Evolutionary conservation across 1,140 invertebrate species (phyloP), one percentile per base, ranked within the genome.

Genomic region (Melitaea cinxia): DNA sequence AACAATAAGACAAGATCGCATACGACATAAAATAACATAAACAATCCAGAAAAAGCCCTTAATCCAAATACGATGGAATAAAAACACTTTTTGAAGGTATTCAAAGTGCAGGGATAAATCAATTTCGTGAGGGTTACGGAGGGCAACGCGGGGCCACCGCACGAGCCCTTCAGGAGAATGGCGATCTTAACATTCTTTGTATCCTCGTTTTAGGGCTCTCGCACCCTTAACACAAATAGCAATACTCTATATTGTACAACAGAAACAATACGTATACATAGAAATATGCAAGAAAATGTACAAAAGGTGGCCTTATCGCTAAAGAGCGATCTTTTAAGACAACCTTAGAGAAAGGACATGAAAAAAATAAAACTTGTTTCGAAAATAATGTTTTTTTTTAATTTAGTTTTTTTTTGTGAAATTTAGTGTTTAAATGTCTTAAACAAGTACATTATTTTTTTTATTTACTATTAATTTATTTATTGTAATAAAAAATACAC

Each of bases 21-120:
- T 30, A 30, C 28, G 28, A 30, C 28, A 30, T 9, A 37, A 14
- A 1, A 14, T 15, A 10, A 12, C 12, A 42, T 17, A 45, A 23
- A 12, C 7, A 47, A 21, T 12, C 9, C 42, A 23, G 2, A 47
- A 47, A 10, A 47, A 9, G 5, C 3, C 4, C 42, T 21, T 14
- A 23, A 47, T 12, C 42, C 19, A 23, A 47, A 47, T 23, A 23
- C 0, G 0, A 21, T 47, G 17, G 15, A 45, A 19, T 17, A 19
- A 45, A 45, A 45, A 42, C 2, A 2, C 9, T 19, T 42, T 42
- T 15, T 14, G 15, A 19, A 45, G 17, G 39, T 45, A n/a, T 45
- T 45, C 15, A 21, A 17, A 45, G 39, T 45, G 39, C 39, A 45
- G 15, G 39, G 39, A 19, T 55, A 55, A 24, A 55, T 37, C 33